Evolutionary conservation across 2,888 invertebrate genomes (phyloP).

Genomic region (Zonitis immaculata): DNA sequence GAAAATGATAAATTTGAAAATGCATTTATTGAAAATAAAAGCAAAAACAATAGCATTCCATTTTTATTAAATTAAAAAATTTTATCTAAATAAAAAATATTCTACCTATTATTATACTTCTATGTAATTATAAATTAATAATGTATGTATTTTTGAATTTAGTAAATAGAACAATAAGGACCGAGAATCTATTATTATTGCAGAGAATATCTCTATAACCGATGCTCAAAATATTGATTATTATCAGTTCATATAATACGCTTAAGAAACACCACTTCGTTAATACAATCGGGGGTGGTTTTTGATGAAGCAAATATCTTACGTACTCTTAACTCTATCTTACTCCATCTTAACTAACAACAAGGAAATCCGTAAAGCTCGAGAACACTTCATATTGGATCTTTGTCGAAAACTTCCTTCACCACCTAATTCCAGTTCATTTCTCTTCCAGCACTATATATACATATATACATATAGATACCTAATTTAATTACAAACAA

Average conservation of each 20-base stretch:
- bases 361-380: background rate
- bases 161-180: background rate
- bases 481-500: constrained; percentile 17
- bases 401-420: constrained; percentile 6
- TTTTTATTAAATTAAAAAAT: too few species aligned
- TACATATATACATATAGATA: too few species aligned
- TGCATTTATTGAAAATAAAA: too few species aligned
- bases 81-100: too few species aligned
- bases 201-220: background rate
- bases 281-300: constrained; percentile 33
- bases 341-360: background rate
- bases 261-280: constrained; percentile 37
- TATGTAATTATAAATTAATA: too few species aligned
- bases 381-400: constrained; percentile 31
- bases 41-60: too few species aligned
- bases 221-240: constrained; percentile 28
- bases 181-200: background rate
- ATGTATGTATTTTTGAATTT: too few species aligned
- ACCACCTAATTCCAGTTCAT: constrained; percentile 12
- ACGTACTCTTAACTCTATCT: constrained; percentile 19
- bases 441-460: too few species aligned
- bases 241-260: constrained; percentile 30
- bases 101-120: too few species aligned
- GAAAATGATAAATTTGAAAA: too few species aligned
- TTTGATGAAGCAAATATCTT: constrained; percentile 39